Evolutionary conservation across 2,888 invertebrate genomes (phyloP).

Genomic region (Apeira syringaria): DNA sequence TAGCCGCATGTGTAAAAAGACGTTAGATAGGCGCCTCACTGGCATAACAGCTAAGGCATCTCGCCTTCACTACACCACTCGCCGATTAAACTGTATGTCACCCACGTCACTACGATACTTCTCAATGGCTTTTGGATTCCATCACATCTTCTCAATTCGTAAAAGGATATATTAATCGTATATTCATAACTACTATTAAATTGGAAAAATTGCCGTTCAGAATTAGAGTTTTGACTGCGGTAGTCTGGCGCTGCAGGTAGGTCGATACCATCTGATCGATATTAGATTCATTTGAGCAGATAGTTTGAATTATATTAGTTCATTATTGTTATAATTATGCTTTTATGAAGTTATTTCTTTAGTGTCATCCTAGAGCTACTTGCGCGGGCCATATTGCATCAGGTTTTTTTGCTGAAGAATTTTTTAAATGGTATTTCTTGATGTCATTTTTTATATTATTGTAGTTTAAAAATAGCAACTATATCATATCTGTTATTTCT

Average conservation of each 20-base stretch:
- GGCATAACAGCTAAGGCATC: conserved; percentile 46
- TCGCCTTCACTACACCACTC: conserved; percentile 22
- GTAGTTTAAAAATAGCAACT: conserved; percentile 13
- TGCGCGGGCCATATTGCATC: conserved; percentile 53
- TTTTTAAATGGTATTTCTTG: conserved; percentile 10
- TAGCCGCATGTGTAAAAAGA: conserved; percentile 79
- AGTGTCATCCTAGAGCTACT: conserved; percentile 63
- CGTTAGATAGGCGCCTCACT: conserved; percentile 58
- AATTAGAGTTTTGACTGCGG: conserved; percentile 38
- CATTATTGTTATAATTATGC: conserved; percentile 65
- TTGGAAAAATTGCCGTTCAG: conserved; percentile 25
- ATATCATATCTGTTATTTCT: conserved; percentile 14
- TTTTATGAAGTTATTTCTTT: conserved; percentile 68
- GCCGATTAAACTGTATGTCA: conserved; percentile 13
- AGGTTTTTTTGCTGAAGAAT: conserved; percentile 16
- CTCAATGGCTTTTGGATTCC: conserved; percentile 13
- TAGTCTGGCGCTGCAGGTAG: conserved; percentile 50
- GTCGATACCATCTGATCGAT: conserved; percentile 79
- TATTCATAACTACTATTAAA: not conserved
- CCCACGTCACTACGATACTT: conserved; percentile 27
- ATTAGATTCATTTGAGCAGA: conserved; percentile 78
- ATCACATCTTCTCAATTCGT: not conserved
- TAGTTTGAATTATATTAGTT: conserved; percentile 64
- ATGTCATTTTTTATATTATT: conserved; percentile 5
- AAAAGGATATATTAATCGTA: not conserved